Conservation (phyloP, 1,140 invertebrate species). For the Rhyzopertha dominica region DNA sequence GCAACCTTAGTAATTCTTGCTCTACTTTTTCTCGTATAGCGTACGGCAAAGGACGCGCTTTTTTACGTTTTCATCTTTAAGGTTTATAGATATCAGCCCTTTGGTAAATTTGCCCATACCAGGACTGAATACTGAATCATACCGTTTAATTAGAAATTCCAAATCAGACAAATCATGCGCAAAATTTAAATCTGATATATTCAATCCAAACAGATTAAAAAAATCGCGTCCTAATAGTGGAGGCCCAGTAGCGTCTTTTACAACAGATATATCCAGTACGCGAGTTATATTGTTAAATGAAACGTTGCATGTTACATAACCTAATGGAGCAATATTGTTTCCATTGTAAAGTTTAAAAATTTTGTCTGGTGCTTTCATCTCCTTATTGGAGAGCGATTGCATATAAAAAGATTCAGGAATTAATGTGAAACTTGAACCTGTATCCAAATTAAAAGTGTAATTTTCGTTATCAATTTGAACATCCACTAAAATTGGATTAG, state of each 20-base stretch:
- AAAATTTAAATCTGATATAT: too few relatives aligned
- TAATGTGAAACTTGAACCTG: conserved; percentile 1
- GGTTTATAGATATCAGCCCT: conserved; percentile 1
- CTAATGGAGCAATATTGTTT: conserved; percentile 1
- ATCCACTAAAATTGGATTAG: conserved; percentile 4
- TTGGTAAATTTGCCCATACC: too few relatives aligned
- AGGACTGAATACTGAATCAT: too few relatives aligned
- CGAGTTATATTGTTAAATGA: conserved; percentile 2
- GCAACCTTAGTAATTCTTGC: conserved; percentile 22
- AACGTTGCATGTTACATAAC: conserved; percentile 5
- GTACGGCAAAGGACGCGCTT: conserved; percentile 30
- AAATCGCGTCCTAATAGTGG: conserved; percentile 8
- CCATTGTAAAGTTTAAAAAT: conserved; percentile 9
- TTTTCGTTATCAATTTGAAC: conserved; percentile 1
- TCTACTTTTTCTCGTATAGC: conserved; percentile 29
- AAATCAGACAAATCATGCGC: too few relatives aligned
- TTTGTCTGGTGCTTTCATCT: neutral
- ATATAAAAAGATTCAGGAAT: conserved; percentile 3
- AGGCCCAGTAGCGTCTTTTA: conserved; percentile 6
- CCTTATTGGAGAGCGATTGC: neutral
- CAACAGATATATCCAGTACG: conserved; percentile 5
- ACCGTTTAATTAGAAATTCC: too few relatives aligned
- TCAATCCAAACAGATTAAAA: conserved; percentile 4
- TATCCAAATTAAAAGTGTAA: conserved; percentile 8
- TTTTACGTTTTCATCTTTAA: conserved; percentile 16